These are phyloP conservation scores for Pyrrhia umbra DNA, from an alignment of 2,888 invertebrate species.

Conservation along the genomic window DNA sequence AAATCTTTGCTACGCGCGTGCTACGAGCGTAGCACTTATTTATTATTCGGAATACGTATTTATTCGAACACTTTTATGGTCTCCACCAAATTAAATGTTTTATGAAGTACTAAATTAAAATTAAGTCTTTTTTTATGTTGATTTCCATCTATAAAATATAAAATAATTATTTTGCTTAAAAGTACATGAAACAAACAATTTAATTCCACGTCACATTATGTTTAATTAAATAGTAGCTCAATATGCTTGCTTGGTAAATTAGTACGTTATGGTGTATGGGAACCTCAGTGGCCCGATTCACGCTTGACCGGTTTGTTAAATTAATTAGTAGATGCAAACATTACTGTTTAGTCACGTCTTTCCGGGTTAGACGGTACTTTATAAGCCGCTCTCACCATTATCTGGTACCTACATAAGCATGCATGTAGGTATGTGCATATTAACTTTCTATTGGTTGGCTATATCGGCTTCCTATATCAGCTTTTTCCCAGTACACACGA, in stretches of 20 bases:
- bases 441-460: conserved; percentile 9
- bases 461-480: conserved; percentile 5
- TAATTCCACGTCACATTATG: conserved; percentile 22
- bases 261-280: conserved; percentile 49
- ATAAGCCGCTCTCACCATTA: conserved; percentile 36
- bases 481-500: background rate
- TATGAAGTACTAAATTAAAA: background rate
- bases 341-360: conserved; percentile 63
- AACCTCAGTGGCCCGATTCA: conserved; percentile 46
- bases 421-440: conserved; percentile 1
- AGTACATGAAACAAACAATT: background rate
- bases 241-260: conserved; percentile 34
- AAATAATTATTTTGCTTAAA: too few relatives aligned
- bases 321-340: conserved; percentile 64
- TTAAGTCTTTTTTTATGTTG: background rate
- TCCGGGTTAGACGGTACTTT: conserved; percentile 34
- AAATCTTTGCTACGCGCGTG: conserved; percentile 26
- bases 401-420: conserved; percentile 23
- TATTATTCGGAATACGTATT: conserved; percentile 15
- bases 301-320: conserved; percentile 61
- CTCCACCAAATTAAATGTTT: background rate
- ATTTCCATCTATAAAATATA: background rate
- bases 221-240: conserved; percentile 49
- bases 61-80: conserved; percentile 9
- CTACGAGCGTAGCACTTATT: conserved; percentile 30